phyloP scores from a whole-genome alignment of 2,888 invertebrate genomes.

The Nemoura dubitans region DNA sequence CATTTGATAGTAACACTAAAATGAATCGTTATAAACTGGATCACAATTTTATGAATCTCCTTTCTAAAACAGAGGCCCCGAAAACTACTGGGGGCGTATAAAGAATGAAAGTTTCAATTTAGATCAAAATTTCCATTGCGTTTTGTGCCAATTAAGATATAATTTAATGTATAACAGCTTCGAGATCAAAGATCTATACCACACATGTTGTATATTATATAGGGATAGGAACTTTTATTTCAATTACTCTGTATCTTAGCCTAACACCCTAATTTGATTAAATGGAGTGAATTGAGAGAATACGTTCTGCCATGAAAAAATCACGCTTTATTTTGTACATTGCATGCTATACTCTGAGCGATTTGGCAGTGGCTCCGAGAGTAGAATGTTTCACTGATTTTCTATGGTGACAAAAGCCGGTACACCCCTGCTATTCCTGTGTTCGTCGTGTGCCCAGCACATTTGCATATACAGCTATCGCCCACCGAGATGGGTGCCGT shows the following conservation, averaged over 20 bases:
- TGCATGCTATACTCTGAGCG: too few species aligned
- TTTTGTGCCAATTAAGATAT: not conserved
- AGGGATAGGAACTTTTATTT: too few species aligned
- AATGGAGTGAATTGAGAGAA: too few species aligned
- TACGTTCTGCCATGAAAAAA: too few species aligned
- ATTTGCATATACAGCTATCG: conserved; percentile 1
- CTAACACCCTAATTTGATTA: too few species aligned
- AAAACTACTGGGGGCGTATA: not conserved
- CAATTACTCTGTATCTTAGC: too few species aligned
- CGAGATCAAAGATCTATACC: not conserved
- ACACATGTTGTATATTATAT: too few species aligned
- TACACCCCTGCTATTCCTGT: not conserved
- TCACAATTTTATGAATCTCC: not conserved
- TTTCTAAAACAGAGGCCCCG: not conserved
- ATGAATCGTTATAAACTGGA: not conserved
- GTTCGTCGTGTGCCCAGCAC: not conserved
- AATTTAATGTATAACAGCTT: not conserved
- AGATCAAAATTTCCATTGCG: not conserved
- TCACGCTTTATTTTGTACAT: too few species aligned
- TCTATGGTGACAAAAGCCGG: not conserved
- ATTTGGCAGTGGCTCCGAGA: too few species aligned
- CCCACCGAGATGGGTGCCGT: not conserved
- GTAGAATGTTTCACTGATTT: too few species aligned
- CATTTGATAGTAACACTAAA: not conserved
- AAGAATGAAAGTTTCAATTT: not conserved